Evolutionary conservation across 1,140 invertebrate species (phyloP).

Genomic region (Halictus rubicundus): DNA sequence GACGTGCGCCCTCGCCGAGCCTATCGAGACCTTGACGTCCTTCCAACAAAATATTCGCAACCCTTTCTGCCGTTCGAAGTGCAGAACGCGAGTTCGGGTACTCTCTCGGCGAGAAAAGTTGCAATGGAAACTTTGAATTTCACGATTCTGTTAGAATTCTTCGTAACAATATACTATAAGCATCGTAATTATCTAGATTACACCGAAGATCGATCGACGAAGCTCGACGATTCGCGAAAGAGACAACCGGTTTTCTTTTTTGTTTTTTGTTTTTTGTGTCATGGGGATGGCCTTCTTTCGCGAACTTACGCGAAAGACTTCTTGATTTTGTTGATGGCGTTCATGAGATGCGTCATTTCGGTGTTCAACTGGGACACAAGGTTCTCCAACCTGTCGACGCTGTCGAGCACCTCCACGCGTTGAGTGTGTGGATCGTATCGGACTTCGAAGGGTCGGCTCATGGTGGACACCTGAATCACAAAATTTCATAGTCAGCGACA

Average conservation of each 20-base stretch:
- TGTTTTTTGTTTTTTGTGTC: not conserved
- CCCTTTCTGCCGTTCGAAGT: not conserved
- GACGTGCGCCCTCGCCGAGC: conserved; percentile 13
- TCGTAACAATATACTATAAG: not conserved
- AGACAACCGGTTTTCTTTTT: conserved; percentile 15
- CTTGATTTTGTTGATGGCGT: conserved; percentile 91
- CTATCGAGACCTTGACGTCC: not conserved
- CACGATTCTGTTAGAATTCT: not conserved
- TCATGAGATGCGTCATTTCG: conserved; percentile 91
- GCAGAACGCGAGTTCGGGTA: no score
- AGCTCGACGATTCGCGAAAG: conserved; percentile 32
- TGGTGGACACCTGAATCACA: conserved; percentile 82
- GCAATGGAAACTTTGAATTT: not conserved
- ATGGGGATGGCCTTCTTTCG: not conserved
- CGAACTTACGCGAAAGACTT: conserved; percentile 78
- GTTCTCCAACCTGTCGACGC: conserved; percentile 90
- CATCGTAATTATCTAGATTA: conserved; percentile 1
- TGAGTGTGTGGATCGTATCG: conserved; percentile 98
- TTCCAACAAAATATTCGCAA: conserved; percentile 2
- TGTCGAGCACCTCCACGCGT: conserved; percentile 94
- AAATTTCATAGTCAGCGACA: not conserved
- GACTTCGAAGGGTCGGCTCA: conserved; percentile 96
- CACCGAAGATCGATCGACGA: conserved; percentile 7
- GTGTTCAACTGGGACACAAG: conserved; percentile 90
- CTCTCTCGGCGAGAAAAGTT: no score